Conservation (phyloP, 2,888 invertebrate genomes). For the Campoplex capitator region DNA sequence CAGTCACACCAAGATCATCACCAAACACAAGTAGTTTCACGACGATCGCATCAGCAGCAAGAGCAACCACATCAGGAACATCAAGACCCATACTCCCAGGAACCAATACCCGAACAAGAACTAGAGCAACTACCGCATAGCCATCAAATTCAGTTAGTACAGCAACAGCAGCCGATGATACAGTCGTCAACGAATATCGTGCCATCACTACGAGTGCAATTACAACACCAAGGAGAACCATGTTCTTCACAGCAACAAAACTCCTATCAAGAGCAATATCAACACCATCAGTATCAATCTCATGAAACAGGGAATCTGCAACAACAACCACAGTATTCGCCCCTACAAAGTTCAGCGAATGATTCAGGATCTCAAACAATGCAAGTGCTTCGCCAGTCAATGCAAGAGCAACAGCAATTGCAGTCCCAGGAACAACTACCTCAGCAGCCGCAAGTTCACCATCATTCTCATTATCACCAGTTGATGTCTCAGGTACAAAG, state of each 20-base stretch:
- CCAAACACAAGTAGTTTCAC: not conserved
- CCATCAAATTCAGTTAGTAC: slow-evolving; percentile 85
- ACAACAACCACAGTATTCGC: slow-evolving; percentile 82
- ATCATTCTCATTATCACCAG: slow-evolving; percentile 71
- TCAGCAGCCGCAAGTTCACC: slow-evolving; percentile 71
- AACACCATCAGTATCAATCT: slow-evolving; percentile 85
- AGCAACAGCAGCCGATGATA: slow-evolving; percentile 85
- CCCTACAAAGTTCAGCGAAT: slow-evolving; percentile 80
- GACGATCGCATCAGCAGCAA: slow-evolving; percentile 52
- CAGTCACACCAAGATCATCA: slow-evolving; percentile 72
- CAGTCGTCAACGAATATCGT: slow-evolving; percentile 80
- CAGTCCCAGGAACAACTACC: slow-evolving; percentile 75
- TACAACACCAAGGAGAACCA: slow-evolving; percentile 53
- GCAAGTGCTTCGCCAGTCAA: slow-evolving; percentile 81
- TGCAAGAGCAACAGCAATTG: slow-evolving; percentile 76
- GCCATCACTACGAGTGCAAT: slow-evolving; percentile 81
- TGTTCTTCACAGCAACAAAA: slow-evolving; percentile 77
- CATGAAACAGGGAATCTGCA: slow-evolving; percentile 85
- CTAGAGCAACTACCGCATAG: slow-evolving; percentile 79
- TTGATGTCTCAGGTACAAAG: slow-evolving; percentile 49
- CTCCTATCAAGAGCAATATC: slow-evolving; percentile 82
- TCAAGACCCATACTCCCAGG: slow-evolving; percentile 32
- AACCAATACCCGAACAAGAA: slow-evolving; percentile 59
- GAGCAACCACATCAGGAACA: slow-evolving; percentile 63
- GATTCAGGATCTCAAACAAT: slow-evolving; percentile 83